Conservation (phyloP, 2,888 invertebrate genomes). For the Deilephila porcellus region DNA sequence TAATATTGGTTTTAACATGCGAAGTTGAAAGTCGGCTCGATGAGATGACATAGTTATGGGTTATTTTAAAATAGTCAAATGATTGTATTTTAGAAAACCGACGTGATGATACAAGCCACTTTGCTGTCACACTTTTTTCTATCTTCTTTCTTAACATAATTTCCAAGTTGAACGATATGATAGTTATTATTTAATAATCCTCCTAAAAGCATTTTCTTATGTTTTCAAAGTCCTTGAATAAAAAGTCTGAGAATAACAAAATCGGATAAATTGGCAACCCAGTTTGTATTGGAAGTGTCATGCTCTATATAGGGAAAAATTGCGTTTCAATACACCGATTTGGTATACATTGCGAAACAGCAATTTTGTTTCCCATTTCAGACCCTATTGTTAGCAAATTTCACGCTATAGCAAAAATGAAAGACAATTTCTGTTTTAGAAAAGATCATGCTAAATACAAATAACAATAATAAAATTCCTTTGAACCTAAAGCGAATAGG, state of each 20-base stretch:
- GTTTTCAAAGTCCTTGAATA: too few species aligned
- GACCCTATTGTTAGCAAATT: background rate
- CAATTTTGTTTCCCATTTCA: background rate
- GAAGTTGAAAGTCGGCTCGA: background rate
- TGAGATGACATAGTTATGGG: background rate
- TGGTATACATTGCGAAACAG: background rate
- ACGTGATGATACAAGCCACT: too few species aligned
- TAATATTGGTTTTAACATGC: background rate
- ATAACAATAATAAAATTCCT: background rate
- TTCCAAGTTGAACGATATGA: too few species aligned
- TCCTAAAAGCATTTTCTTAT: too few species aligned
- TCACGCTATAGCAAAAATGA: background rate
- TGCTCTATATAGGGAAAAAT: constrained; percentile 15
- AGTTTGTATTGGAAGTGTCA: constrained; percentile 1
- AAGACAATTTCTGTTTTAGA: background rate
- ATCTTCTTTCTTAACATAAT: too few species aligned
- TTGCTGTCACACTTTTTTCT: too few species aligned
- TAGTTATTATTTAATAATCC: too few species aligned
- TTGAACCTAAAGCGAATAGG: background rate
- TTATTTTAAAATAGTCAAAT: too few species aligned
- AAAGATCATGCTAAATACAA: background rate
- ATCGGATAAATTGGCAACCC: constrained; percentile 6
- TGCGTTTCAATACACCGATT: background rate
- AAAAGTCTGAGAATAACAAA: background rate
- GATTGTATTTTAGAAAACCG: too few species aligned